Base-by-base conservation (phyloP, 2,888 invertebrate genomes). In the Hybos culiciformis region DNA sequence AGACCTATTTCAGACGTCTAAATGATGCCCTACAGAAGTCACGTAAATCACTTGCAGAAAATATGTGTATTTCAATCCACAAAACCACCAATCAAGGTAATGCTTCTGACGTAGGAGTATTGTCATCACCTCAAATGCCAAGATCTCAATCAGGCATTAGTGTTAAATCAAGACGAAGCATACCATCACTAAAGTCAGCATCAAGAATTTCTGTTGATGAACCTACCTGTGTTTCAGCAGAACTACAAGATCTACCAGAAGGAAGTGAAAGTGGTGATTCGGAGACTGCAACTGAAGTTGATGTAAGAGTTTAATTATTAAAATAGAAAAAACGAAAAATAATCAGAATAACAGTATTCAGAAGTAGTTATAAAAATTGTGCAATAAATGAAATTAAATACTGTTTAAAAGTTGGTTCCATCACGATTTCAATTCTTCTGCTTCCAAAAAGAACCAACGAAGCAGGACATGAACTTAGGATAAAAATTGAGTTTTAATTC, bases 281-380 rank as follows among this genome's bases (percentile, higher is more conserved):
- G 5, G 80, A 79, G 56, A 78, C 79, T 1, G 80, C 77, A 37
- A 80, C 78, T 20, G 80, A 80, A 61, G 80, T 79, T 36, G 80
- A 80, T 61, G 76, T 80, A 48, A 80, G 63, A 62, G 38, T 18
- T 44, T 36, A 23, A 23, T 15, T n/a, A n/a, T n/a, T n/a, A n/a
- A n/a, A n/a, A n/a, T n/a, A n/a, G n/a, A n/a, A n/a, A n/a, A n/a
- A n/a, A n/a, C n/a, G n/a, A n/a, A n/a, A n/a, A n/a, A n/a, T n/a
- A n/a, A n/a, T n/a, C n/a, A n/a, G n/a, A n/a, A n/a, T n/a, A n/a
- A n/a, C n/a, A n/a, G n/a, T n/a, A n/a, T n/a, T n/a, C n/a, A n/a
- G n/a, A n/a, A n/a, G n/a, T n/a, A n/a, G n/a, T n/a, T n/a, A n/a
- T n/a, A n/a, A n/a, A n/a, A n/a, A n/a, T n/a, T n/a, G n/a, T n/a